Evolutionary conservation across 2,797 vertebrate genomes (phyloP).

Genomic region (Sparidentex hasta): DNA sequence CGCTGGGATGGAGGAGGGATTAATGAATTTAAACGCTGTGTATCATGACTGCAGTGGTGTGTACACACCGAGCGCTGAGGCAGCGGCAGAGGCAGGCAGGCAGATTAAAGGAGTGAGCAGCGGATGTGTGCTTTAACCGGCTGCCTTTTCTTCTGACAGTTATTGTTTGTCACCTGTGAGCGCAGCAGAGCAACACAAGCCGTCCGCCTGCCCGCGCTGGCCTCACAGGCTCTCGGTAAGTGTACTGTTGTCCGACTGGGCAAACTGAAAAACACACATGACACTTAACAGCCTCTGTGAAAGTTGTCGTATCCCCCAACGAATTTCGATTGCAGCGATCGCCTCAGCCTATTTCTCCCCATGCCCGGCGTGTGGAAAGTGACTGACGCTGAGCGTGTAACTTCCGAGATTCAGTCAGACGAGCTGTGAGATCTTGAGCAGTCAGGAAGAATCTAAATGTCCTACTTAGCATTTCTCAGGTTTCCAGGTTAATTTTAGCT

Average conservation of each 20-base stretch:
- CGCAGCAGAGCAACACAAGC: constrained; percentile 1
- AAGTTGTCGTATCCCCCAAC: not conserved
- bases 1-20: not conserved
- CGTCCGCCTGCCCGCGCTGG: constrained; percentile 1
- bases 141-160: not conserved
- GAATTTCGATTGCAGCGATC: constrained; percentile 14
- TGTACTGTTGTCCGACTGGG: constrained; percentile 24
- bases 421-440: constrained; percentile 33
- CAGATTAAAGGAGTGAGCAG: constrained; percentile 19
- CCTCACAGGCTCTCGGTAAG: constrained; percentile 7
- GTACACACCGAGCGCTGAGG: not conserved
- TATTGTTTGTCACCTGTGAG: constrained; percentile 15
- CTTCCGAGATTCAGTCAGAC: constrained; percentile 29
- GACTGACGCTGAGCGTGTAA: constrained; percentile 18
- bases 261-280: constrained; percentile 8
- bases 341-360: not conserved
- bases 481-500: constrained; percentile 45
- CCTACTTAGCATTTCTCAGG: constrained; percentile 49
- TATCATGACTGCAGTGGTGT: not conserved
- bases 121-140: constrained; percentile 1
- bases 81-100: not conserved
- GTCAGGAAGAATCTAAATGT: constrained; percentile 45
- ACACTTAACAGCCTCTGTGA: constrained; percentile 3
- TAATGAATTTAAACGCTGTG: constrained; percentile 10
- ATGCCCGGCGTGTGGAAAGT: constrained; percentile 31